phyloP scores from a whole-genome alignment of 2,888 invertebrate genomes.

The Athetis lepigone region DNA sequence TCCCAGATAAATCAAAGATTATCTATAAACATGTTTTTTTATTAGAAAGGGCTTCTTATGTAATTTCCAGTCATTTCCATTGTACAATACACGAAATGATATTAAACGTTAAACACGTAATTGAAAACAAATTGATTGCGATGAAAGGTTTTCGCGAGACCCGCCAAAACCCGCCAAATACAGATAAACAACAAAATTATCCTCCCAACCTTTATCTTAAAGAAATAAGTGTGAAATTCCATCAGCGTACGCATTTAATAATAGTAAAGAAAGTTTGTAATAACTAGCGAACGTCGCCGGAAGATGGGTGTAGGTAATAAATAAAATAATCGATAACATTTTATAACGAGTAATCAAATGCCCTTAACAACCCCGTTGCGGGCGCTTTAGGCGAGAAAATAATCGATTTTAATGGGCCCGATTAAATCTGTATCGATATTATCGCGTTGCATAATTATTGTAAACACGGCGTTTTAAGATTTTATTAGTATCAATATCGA shows the following conservation, averaged over 20 bases:
- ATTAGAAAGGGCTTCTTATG: conserved; percentile 53
- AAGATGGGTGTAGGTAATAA: conserved; percentile 61
- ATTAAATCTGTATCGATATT: conserved; percentile 60
- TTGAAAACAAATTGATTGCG: conserved; percentile 60
- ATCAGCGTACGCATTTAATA: conserved; percentile 5
- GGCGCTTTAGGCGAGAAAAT: conserved; percentile 63
- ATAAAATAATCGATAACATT: conserved; percentile 61
- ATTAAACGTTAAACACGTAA: conserved; percentile 49
- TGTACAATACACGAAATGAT: conserved; percentile 54
- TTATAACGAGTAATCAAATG: conserved; percentile 65
- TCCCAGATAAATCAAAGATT: conserved; percentile 30
- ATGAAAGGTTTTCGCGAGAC: conserved; percentile 37
- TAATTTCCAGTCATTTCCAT: conserved; percentile 51
- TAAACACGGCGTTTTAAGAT: conserved; percentile 22
- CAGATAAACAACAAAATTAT: not conserved
- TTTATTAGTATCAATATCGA: conserved; percentile 51
- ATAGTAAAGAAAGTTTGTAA: conserved; percentile 46
- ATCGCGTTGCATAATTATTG: conserved; percentile 51
- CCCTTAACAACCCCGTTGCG: conserved; percentile 60
- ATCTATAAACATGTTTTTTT: conserved; percentile 44
- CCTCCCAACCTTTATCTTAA: not conserved
- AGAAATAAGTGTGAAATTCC: conserved; percentile 23
- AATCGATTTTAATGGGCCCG: conserved; percentile 63
- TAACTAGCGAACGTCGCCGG: conserved; percentile 44
- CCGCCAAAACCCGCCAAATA: not conserved